Evolutionary conservation across 1,140 invertebrate species (phyloP).

Genomic region (Lordiphosa stackelbergi): DNA sequence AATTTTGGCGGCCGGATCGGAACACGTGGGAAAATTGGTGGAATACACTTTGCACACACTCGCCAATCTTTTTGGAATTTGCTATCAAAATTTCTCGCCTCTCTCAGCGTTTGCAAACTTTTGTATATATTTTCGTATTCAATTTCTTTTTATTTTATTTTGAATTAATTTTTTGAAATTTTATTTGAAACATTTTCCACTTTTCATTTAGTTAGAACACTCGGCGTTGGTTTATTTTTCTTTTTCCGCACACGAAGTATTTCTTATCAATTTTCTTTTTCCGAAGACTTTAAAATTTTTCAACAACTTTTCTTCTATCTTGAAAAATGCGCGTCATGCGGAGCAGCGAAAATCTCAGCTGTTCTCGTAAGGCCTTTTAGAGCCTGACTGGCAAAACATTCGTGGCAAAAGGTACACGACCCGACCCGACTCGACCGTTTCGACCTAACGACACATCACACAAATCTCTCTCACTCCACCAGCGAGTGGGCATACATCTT

Average conservation of each 20-base stretch:
- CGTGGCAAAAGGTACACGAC: slow-evolving; percentile 78
- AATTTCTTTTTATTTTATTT: slow-evolving; percentile 2
- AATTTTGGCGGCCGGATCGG: slow-evolving; percentile 77
- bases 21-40: slow-evolving; percentile 66
- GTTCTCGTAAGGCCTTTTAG: slow-evolving; percentile 77
- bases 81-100: slow-evolving; percentile 21
- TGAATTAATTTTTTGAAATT: slow-evolving; percentile 16
- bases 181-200: slow-evolving; percentile 19
- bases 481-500: slow-evolving; percentile 15
- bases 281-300: slow-evolving; percentile 44
- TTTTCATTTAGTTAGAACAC: slow-evolving; percentile 14
- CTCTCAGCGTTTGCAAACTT: slow-evolving; percentile 9
- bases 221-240: slow-evolving; percentile 19
- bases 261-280: slow-evolving; percentile 11
- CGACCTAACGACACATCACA: slow-evolving; percentile 78
- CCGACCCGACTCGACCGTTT: slow-evolving; percentile 78
- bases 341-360: slow-evolving; percentile 75
- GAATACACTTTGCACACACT: slow-evolving; percentile 68
- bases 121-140: slow-evolving; percentile 1
- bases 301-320: slow-evolving; percentile 43
- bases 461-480: slow-evolving; percentile 76
- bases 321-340: slow-evolving; percentile 73
- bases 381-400: slow-evolving; percentile 78
- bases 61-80: slow-evolving; percentile 28
- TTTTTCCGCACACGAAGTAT: slow-evolving; percentile 35